Conservation (phyloP, 2,888 invertebrate genomes). For the Trilocha varians region DNA sequence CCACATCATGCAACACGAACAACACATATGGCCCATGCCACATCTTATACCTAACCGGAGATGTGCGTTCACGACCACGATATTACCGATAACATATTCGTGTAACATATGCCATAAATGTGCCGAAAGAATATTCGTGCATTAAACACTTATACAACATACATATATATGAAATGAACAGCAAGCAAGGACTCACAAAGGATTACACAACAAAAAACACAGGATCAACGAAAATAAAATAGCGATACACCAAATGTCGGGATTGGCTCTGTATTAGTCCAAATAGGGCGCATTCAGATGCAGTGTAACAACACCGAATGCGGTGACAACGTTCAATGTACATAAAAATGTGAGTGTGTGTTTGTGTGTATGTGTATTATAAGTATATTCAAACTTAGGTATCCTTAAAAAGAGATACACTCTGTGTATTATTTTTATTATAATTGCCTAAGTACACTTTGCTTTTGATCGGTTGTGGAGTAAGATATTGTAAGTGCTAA, state of each 20-base stretch:
- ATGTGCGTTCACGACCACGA: constrained; percentile 68
- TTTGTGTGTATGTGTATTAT: constrained; percentile 22
- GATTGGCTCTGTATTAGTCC: constrained; percentile 46
- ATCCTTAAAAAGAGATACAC: not conserved
- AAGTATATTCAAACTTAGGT: not conserved
- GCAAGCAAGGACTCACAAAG: constrained; percentile 63
- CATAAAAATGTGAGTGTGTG: constrained; percentile 25
- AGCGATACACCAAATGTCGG: constrained; percentile 43
- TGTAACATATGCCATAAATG: constrained; percentile 59
- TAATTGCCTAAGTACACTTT: too few species aligned
- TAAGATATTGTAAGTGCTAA: constrained; percentile 31
- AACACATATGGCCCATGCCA: constrained; percentile 69
- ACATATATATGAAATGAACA: constrained; percentile 48
- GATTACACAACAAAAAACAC: constrained; percentile 48
- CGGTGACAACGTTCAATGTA: constrained; percentile 33
- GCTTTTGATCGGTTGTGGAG: too few species aligned
- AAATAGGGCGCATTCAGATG: constrained; percentile 58
- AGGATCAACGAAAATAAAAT: constrained; percentile 44
- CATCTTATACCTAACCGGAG: constrained; percentile 40
- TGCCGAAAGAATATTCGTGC: constrained; percentile 69
- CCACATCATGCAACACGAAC: constrained; percentile 69
- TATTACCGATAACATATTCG: constrained; percentile 50
- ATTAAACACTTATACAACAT: constrained; percentile 55
- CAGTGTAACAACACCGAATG: constrained; percentile 49
- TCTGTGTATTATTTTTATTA: not conserved